Evolutionary conservation across 1,140 invertebrate genomes (phyloP).

Genomic region (Drosophila truncata): DNA sequence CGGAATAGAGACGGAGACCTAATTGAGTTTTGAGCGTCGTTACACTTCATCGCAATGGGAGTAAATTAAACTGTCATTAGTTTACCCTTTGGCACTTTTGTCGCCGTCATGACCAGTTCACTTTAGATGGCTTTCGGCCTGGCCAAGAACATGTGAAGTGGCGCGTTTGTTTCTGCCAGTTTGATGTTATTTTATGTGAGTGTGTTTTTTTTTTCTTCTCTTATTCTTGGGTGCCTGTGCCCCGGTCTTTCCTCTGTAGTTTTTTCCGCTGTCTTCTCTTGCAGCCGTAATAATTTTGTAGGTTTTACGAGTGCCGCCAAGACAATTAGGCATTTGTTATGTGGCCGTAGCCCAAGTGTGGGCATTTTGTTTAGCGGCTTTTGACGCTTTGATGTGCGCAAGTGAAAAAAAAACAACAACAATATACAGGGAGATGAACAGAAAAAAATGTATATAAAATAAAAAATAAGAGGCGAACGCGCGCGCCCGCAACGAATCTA

Average conservation of each 20-base stretch:
- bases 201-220: constrained; percentile 22
- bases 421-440: constrained; percentile 23
- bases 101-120: constrained; percentile 47
- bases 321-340: constrained; percentile 83
- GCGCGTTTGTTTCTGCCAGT: constrained; percentile 63
- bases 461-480: constrained; percentile 32
- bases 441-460: constrained; percentile 11
- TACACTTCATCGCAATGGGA: constrained; percentile 83
- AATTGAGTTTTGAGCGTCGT: constrained; percentile 82
- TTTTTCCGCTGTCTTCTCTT: constrained; percentile 40
- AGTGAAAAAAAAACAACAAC: constrained; percentile 47
- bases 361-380: constrained; percentile 82
- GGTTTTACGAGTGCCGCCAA: constrained; percentile 83
- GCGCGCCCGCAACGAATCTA: constrained; percentile 79
- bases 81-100: constrained; percentile 81
- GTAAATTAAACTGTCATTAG: constrained; percentile 84
- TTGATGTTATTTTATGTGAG: constrained; percentile 36
- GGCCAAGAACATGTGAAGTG: constrained; percentile 75
- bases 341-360: constrained; percentile 65
- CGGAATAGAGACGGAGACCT: constrained; percentile 40
- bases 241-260: constrained; percentile 16
- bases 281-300: constrained; percentile 81
- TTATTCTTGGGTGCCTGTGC: constrained; percentile 5
- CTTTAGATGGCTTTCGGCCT: constrained; percentile 27
- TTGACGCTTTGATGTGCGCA: constrained; percentile 77